phyloP scores from a whole-genome alignment of 2,113 vertebrate genomes.

The Megaceryle torquata region DNA sequence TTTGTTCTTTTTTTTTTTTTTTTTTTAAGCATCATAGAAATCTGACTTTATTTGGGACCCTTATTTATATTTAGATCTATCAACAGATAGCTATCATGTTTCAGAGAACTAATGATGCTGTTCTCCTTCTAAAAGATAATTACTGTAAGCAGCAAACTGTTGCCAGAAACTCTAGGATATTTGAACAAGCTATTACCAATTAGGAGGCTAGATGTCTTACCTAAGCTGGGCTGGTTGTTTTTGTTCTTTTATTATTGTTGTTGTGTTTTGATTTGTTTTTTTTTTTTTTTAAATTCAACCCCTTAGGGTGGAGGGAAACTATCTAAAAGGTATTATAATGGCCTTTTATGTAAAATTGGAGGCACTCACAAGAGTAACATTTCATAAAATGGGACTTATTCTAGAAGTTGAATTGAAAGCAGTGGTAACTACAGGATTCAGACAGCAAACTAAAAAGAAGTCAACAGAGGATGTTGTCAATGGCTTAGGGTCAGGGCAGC shows the following conservation, averaged over 20 bases:
- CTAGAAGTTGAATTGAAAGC: background rate
- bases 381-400: background rate
- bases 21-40: background rate
- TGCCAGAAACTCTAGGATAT: background rate
- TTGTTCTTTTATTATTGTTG: too few relatives aligned
- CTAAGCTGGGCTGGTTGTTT: background rate
- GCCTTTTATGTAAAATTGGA: background rate
- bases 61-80: background rate
- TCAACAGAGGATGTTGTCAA: background rate
- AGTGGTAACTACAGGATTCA: background rate
- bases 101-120: background rate
- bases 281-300: background rate
- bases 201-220: background rate
- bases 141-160: background rate
- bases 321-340: background rate
- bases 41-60: background rate
- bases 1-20: background rate
- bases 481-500: too few relatives aligned
- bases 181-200: background rate
- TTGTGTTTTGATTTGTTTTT: background rate
- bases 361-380: background rate
- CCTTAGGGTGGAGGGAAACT: background rate
- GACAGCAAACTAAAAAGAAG: background rate
- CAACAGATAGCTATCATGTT: background rate
- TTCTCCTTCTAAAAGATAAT: slow-evolving; percentile 5